These are phyloP conservation scores for Typhlichthys eigenmanni DNA, from an alignment of 2,797 vertebrate species.

Conservation along the genomic window DNA sequence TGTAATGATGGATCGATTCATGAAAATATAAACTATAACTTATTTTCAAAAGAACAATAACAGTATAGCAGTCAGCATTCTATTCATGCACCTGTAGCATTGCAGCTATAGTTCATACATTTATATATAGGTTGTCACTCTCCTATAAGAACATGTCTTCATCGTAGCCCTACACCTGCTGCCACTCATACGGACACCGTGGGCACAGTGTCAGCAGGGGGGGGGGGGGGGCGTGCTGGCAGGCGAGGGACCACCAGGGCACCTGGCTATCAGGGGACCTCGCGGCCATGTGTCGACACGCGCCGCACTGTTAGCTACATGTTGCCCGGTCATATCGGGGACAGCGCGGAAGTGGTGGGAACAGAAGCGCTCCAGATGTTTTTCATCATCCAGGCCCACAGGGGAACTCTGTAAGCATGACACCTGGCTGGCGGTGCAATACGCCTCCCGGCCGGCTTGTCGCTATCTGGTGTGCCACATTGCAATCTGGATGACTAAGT, in stretches of 20 bases:
- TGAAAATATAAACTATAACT: too few species aligned
- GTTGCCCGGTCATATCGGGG: constrained; percentile 81
- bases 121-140: constrained; percentile 36
- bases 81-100: too few species aligned
- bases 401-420: constrained; percentile 78
- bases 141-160: constrained; percentile 16
- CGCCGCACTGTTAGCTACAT: constrained; percentile 78
- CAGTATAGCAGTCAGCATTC: too few species aligned
- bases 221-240: constrained; percentile 46
- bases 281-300: constrained; percentile 81
- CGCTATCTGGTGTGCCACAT: constrained; percentile 23
- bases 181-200: constrained; percentile 66
- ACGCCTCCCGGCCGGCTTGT: constrained; percentile 55
- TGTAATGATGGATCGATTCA: too few species aligned
- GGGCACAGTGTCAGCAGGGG: constrained; percentile 63
- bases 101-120: neutral
- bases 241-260: constrained; percentile 67
- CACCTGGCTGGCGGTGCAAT: constrained; percentile 77
- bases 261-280: constrained; percentile 74
- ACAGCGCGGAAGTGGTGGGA: constrained; percentile 79
- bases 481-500: constrained; percentile 58
- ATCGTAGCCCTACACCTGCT: constrained; percentile 43
- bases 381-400: constrained; percentile 79
- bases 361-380: constrained; percentile 85
- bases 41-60: too few species aligned